Conservation (phyloP, 2,888 invertebrate species). For the Pristionchus japonicus region DNA sequence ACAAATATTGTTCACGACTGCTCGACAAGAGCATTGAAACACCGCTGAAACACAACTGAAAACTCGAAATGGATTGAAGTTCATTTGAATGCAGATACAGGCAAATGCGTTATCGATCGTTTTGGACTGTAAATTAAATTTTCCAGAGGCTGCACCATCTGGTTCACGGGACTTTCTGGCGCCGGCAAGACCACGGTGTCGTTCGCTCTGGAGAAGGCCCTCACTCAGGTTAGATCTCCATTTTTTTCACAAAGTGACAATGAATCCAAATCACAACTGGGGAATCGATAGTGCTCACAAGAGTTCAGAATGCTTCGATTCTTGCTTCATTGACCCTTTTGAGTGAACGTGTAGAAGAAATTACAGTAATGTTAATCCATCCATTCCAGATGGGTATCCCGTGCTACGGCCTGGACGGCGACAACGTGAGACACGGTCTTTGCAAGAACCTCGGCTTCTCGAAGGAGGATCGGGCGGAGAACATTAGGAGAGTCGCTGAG, state of each 20-base stretch:
- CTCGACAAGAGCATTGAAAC: not conserved
- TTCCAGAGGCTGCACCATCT: conserved; percentile 83
- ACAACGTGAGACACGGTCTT: conserved; percentile 94
- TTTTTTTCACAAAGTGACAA: too few species aligned
- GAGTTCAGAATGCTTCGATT: too few species aligned
- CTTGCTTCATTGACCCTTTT: too few species aligned
- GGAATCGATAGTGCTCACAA: too few species aligned
- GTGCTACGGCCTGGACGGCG: conserved; percentile 95
- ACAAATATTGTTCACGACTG: not conserved
- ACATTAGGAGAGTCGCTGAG: conserved; percentile 84
- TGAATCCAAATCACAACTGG: too few species aligned
- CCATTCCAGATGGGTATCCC: conserved; percentile 86
- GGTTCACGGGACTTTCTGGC: conserved; percentile 85
- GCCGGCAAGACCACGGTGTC: conserved; percentile 98
- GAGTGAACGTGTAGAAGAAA: too few species aligned
- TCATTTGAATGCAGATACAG: not conserved
- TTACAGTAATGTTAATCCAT: too few species aligned
- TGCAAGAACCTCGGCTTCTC: conserved; percentile 91
- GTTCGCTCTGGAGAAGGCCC: conserved; percentile 93
- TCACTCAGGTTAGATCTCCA: conserved; percentile 78
- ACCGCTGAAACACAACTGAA: not conserved
- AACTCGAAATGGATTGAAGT: not conserved
- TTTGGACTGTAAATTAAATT: not conserved
- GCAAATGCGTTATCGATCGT: not conserved
- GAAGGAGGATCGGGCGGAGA: conserved; percentile 94